Conservation (phyloP, 2,113 vertebrate genomes). For the Oncorhynchus mykiss region DNA sequence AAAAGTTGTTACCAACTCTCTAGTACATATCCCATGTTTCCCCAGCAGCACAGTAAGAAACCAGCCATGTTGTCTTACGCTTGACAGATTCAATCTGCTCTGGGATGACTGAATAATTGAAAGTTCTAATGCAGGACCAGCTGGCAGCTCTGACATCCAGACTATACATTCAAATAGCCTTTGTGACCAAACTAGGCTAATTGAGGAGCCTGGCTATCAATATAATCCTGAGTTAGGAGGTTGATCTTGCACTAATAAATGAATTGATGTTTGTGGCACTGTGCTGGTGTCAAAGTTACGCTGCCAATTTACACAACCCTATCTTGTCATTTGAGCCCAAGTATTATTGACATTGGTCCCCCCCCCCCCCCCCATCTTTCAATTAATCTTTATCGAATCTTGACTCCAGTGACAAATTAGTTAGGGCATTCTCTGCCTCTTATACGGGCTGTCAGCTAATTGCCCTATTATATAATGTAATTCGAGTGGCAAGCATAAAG, state of each 20-base stretch:
- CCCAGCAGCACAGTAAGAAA: slow-evolving; percentile 30
- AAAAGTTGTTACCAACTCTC: slow-evolving; percentile 14
- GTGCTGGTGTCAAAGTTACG: neutral
- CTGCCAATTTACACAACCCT: too few species aligned
- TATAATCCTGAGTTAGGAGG: neutral
- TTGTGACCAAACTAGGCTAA: slow-evolving; percentile 22
- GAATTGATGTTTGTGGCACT: neutral
- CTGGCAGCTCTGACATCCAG: slow-evolving; percentile 54
- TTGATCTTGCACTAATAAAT: neutral
- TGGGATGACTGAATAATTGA: slow-evolving; percentile 69
- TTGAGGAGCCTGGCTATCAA: slow-evolving; percentile 3
- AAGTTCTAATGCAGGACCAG: slow-evolving; percentile 59
- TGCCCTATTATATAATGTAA: neutral
- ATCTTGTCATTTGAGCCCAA: too few species aligned
- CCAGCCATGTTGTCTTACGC: slow-evolving; percentile 55
- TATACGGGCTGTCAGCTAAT: neutral
- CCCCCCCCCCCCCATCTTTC: neutral
- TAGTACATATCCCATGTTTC: slow-evolving; percentile 20
- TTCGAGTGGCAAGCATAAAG: neutral
- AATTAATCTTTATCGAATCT: neutral
- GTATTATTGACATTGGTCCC: neutral
- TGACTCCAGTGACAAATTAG: neutral
- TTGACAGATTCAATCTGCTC: slow-evolving; percentile 65
- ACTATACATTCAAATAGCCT: slow-evolving; percentile 38
- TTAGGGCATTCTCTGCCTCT: neutral